These are phyloP conservation scores for Empidonax alnorum DNA, from an alignment of 2,113 vertebrate species.

Conservation along the genomic window DNA sequence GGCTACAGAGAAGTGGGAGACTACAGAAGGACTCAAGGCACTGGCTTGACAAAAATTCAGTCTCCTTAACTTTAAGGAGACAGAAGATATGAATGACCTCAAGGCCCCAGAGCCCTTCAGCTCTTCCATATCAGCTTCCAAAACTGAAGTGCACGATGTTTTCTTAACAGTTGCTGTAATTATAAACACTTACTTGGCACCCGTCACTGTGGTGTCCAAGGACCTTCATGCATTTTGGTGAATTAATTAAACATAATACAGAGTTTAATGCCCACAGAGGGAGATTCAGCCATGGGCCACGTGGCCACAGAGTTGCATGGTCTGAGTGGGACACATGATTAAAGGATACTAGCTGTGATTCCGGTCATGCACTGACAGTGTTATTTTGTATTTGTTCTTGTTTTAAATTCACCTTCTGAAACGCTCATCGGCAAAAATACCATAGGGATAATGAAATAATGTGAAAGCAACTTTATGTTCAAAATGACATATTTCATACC, in stretches of 20 bases:
- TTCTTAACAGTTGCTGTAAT: conserved; percentile 6
- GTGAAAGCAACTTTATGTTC: conserved; percentile 1
- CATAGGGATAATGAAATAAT: neutral
- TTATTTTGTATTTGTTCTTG: conserved; percentile 12
- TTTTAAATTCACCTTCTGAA: conserved; percentile 15
- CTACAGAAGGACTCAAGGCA: neutral
- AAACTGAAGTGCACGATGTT: neutral
- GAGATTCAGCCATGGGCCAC: neutral
- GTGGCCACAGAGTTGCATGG: neutral
- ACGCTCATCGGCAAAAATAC: conserved; percentile 10
- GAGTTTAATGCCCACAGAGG: neutral
- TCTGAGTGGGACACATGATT: neutral
- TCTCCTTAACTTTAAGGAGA: neutral
- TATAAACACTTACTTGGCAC: conserved; percentile 15
- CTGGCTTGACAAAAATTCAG: neutral
- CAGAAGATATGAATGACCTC: neutral
- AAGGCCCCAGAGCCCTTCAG: neutral
- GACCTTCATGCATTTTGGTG: neutral
- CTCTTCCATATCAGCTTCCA: neutral
- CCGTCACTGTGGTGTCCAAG: neutral
- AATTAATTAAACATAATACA: conserved; percentile 23
- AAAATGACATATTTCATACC: neutral
- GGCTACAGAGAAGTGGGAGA: neutral
- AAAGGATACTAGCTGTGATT: neutral
- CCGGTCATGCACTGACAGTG: neutral